These are phyloP conservation scores for Leptodirus hochenwartii DNA, from an alignment of 2,888 invertebrate genomes.

Conservation along the genomic window DNA sequence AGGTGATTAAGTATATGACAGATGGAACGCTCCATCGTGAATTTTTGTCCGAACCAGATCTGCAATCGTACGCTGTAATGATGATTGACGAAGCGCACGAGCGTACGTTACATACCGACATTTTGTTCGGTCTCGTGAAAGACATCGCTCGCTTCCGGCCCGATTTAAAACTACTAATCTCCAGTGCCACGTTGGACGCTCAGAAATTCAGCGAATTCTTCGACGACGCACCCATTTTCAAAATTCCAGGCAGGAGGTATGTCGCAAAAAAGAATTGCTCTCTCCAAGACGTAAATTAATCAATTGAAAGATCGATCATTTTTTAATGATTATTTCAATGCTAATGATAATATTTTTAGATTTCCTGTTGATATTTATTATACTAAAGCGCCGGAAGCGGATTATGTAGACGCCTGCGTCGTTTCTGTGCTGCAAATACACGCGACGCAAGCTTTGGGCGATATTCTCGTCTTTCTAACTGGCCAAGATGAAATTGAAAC, in stretches of 20 bases:
- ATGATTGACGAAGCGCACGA: slow-evolving; percentile 99
- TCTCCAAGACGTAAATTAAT: no score
- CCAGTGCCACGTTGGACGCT: slow-evolving; percentile 95
- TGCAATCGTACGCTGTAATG: slow-evolving; percentile 92
- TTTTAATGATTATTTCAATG: no score
- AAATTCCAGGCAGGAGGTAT: slow-evolving; percentile 84
- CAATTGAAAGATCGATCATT: no score
- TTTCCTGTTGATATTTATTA: slow-evolving; percentile 98
- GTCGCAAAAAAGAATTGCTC: no score
- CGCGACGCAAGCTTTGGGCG: slow-evolving; percentile 86
- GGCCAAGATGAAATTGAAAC: slow-evolving; percentile 86
- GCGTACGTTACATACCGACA: slow-evolving; percentile 93
- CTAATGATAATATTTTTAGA: no score
- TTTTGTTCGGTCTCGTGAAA: slow-evolving; percentile 92
- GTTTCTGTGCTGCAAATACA: slow-evolving; percentile 96
- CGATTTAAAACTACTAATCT: slow-evolving; percentile 90
- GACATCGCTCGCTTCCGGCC: slow-evolving; percentile 87
- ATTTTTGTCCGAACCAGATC: slow-evolving; percentile 92
- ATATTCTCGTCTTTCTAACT: slow-evolving; percentile 91
- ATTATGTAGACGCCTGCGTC: slow-evolving; percentile 96
- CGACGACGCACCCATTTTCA: slow-evolving; percentile 94
- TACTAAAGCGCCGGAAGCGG: slow-evolving; percentile 97
- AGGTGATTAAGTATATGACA: slow-evolving; percentile 92
- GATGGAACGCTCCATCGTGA: slow-evolving; percentile 93
- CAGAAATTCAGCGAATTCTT: slow-evolving; percentile 97